Percentiles rank a stretch among this genome's conserved stretches.
Evolutionary conservation across 2,888 invertebrate genomes (phyloP).

Genomic region (Petrophora chlorosata): DNA sequence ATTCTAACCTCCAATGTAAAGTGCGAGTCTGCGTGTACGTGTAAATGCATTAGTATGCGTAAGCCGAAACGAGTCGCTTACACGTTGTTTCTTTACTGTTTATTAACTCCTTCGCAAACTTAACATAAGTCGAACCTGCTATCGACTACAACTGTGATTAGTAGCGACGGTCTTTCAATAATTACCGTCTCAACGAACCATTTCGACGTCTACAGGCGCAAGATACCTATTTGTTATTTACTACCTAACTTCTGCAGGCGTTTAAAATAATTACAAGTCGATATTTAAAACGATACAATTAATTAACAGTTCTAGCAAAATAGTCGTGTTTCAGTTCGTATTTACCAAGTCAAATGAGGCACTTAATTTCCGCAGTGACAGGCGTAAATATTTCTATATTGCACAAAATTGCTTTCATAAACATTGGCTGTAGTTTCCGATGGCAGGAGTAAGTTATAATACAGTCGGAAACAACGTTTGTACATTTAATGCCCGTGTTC

Average conservation of each 20-base stretch:
- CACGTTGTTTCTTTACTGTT: constrained; percentile 17
- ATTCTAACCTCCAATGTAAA: too few species aligned
- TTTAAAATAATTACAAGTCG: constrained; percentile 29
- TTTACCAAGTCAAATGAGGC: constrained; percentile 40
- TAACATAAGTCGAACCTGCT: constrained; percentile 51
- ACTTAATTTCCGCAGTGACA: constrained; percentile 39
- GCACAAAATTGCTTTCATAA: constrained; percentile 31
- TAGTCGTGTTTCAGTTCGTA: constrained; percentile 34
- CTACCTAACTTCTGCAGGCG: constrained; percentile 18
- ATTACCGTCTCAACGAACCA: constrained; percentile 52
- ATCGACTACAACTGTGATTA: constrained; percentile 66
- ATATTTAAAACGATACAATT: constrained; percentile 37
- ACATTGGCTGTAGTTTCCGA: constrained; percentile 26
- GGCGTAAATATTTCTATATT: constrained; percentile 33
- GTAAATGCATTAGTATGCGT: too few species aligned
- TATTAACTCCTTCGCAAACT: constrained; percentile 37
- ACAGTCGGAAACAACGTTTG: constrained; percentile 19
- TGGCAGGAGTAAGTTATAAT: constrained; percentile 19
- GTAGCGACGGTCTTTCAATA: constrained; percentile 61
- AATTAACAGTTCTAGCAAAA: constrained; percentile 37
- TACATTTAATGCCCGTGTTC: constrained; percentile 43
- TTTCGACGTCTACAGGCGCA: constrained; percentile 33
- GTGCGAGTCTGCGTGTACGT: too few species aligned
- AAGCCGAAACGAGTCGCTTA: too few species aligned
- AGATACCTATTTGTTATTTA: constrained; percentile 34